Conservation (phyloP, 2,113 vertebrate species). For the Brachypteracias leptosomus region DNA sequence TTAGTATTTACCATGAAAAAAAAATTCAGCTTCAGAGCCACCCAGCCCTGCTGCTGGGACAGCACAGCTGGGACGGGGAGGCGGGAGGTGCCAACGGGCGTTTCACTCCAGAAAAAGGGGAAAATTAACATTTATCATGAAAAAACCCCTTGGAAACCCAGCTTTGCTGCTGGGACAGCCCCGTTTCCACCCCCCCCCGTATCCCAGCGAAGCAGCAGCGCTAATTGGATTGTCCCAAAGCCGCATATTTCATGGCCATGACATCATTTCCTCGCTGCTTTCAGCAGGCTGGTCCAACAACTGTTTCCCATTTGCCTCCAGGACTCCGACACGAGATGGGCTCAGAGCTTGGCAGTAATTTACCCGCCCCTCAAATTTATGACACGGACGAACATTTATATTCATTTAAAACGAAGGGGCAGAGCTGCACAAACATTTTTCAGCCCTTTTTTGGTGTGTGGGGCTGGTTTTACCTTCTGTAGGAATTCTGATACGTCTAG, state of each 20-base stretch:
- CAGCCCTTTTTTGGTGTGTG: not conserved
- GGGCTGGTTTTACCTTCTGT: slow-evolving; percentile 39
- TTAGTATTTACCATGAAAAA: too few relatives aligned
- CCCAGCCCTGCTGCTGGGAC: too few relatives aligned
- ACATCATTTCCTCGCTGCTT: slow-evolving; percentile 67
- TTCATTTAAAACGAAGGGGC: slow-evolving; percentile 72
- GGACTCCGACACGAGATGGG: slow-evolving; percentile 53
- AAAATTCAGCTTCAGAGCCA: too few relatives aligned
- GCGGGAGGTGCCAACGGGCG: too few relatives aligned
- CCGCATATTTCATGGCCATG: slow-evolving; percentile 53
- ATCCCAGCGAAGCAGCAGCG: too few relatives aligned
- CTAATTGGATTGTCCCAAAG: slow-evolving; percentile 68
- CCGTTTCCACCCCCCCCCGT: not conserved
- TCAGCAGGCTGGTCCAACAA: slow-evolving; percentile 59
- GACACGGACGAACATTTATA: slow-evolving; percentile 73
- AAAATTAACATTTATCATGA: too few relatives aligned
- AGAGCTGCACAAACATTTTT: slow-evolving; percentile 64
- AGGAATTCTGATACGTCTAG: slow-evolving; percentile 58
- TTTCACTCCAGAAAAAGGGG: too few relatives aligned
- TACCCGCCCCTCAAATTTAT: slow-evolving; percentile 67
- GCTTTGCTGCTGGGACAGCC: too few relatives aligned
- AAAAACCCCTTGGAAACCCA: too few relatives aligned
- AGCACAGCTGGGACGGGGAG: too few relatives aligned
- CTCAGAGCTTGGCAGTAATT: slow-evolving; percentile 67
- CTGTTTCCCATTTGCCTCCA: slow-evolving; percentile 69